Percentiles rank a stretch among this genome's conserved stretches.
Conservation (phyloP, 1,140 invertebrate species). For the Anadara kagoshimensis region DNA sequence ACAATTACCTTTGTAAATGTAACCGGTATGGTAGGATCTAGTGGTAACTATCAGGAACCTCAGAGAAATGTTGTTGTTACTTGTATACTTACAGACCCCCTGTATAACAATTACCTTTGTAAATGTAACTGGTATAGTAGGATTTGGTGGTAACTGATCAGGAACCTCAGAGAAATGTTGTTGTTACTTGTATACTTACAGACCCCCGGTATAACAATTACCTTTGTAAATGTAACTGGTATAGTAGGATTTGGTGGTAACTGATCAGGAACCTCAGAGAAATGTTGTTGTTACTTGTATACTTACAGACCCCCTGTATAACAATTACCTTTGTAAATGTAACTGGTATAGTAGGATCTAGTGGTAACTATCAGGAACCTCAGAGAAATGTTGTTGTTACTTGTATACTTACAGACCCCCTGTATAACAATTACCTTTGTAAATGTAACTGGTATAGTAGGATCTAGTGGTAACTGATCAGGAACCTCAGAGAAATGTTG, state of each 20-base stretch:
- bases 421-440: slow-evolving; percentile 76
- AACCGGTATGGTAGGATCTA: slow-evolving; percentile 79
- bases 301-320: too few relatives aligned
- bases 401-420: too few relatives aligned
- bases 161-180: background rate
- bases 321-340: slow-evolving; percentile 78
- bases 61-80: background rate
- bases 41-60: slow-evolving; percentile 48
- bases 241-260: slow-evolving; percentile 78
- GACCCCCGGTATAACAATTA: too few relatives aligned
- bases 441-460: slow-evolving; percentile 80
- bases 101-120: background rate
- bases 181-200: too few relatives aligned
- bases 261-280: slow-evolving; percentile 74
- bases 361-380: slow-evolving; percentile 48
- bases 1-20: slow-evolving; percentile 78
- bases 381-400: background rate
- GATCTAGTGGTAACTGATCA: slow-evolving; percentile 78
- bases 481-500: slow-evolving; percentile 58
- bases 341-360: slow-evolving; percentile 79
- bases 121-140: background rate
- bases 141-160: background rate
- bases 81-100: too few relatives aligned
- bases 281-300: background rate
- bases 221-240: slow-evolving; percentile 81